phyloP scores from a whole-genome alignment of 2,888 invertebrate genomes.

The Acanthosepion pharaonis region DNA sequence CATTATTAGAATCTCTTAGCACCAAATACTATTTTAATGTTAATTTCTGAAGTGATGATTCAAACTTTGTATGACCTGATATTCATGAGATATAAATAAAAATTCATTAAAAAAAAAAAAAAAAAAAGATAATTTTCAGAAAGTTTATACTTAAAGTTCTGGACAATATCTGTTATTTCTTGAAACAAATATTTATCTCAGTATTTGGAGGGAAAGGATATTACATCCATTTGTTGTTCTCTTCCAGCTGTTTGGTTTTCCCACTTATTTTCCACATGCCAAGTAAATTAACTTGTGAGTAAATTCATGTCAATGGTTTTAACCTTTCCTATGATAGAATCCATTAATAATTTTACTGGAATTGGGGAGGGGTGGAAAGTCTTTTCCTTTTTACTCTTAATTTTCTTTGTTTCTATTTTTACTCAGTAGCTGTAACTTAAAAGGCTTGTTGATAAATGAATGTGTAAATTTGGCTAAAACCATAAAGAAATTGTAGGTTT shows the following conservation, averaged over 20 bases:
- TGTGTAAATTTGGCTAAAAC: not conserved
- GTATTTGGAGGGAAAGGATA: not conserved
- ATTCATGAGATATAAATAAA: too few relatives aligned
- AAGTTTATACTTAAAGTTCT: not conserved
- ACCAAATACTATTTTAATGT: too few relatives aligned
- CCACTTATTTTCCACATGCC: conserved; percentile 23
- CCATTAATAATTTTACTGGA: not conserved
- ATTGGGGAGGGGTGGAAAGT: not conserved
- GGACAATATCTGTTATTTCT: not conserved
- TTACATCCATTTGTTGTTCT: not conserved
- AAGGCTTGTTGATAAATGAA: not conserved
- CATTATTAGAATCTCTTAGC: too few relatives aligned
- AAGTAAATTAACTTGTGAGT: conserved; percentile 33
- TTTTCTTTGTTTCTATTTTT: not conserved
- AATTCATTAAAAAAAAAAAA: too few relatives aligned
- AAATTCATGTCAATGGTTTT: conserved; percentile 33
- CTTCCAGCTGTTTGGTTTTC: not conserved
- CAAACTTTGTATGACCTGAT: too few relatives aligned
- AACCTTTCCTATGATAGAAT: not conserved
- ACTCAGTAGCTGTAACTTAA: not conserved
- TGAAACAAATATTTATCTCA: not conserved
- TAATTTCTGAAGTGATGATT: too few relatives aligned
- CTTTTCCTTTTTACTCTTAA: not conserved
- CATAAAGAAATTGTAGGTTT: not conserved
- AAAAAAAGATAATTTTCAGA: not conserved